phyloP scores from a whole-genome alignment of 2,113 vertebrate genomes.

The Trematocara marginatum region DNA sequence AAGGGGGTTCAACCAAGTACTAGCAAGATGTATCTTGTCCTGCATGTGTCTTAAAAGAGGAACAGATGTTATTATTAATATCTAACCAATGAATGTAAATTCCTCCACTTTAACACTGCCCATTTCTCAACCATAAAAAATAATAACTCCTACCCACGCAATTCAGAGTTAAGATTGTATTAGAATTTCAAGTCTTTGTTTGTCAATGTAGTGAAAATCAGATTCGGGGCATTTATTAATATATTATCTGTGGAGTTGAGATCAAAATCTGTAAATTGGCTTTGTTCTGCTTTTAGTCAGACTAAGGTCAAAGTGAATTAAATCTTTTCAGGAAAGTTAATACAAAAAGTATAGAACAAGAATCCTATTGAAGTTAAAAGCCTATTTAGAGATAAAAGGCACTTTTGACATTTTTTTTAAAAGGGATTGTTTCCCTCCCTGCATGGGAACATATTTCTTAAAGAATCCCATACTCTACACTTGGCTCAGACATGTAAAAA shows the following conservation, averaged over 20 bases:
- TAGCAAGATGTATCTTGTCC: neutral
- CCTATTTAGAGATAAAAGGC: constrained; percentile 32
- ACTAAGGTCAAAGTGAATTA: constrained; percentile 14
- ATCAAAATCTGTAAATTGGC: neutral
- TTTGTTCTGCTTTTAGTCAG: neutral
- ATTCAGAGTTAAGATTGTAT: neutral
- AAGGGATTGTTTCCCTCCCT: constrained; percentile 15
- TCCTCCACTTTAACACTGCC: neutral
- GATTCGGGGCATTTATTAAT: neutral
- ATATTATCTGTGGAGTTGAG: neutral
- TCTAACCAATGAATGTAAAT: neutral
- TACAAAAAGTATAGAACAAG: neutral
- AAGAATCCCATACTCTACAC: constrained; percentile 15
- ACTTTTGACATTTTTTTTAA: constrained; percentile 25
- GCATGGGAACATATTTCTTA: constrained; percentile 31
- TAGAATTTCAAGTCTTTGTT: neutral
- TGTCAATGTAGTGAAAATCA: neutral
- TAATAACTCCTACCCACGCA: rapidly evolving
- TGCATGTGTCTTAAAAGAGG: neutral
- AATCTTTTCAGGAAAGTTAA: neutral
- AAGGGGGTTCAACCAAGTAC: neutral
- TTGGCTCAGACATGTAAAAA: constrained; percentile 20
- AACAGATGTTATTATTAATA: neutral
- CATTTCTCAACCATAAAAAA: neutral
- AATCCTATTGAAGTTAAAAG: constrained; percentile 21